Evolutionary conservation across 2,888 invertebrate genomes (phyloP).

Genomic region (Macroteleia sp.): DNA sequence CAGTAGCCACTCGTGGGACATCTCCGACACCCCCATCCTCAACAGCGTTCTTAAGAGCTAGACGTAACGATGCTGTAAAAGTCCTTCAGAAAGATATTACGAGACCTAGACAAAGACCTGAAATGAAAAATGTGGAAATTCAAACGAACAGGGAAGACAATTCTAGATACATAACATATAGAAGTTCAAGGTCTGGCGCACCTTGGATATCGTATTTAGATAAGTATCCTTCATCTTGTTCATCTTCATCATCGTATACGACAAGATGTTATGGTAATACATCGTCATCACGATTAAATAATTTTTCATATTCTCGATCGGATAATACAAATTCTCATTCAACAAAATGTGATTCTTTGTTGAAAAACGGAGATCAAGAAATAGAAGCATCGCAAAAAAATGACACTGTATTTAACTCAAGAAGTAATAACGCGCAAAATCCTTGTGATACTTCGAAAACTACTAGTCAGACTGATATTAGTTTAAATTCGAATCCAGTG

Average conservation of each 20-base stretch:
- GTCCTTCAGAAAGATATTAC: conserved; percentile 89
- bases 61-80: conserved; percentile 90
- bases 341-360: conserved; percentile 64
- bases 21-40: conserved; percentile 90
- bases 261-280: conserved; percentile 64
- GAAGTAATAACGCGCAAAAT: conserved; percentile 34
- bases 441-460: conserved; percentile 33
- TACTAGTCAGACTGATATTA: conserved; percentile 35
- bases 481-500: conserved; percentile 39
- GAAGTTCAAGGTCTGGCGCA: conserved; percentile 85
- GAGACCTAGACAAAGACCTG: conserved; percentile 85
- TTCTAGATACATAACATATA: conserved; percentile 87
- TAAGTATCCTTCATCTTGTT: conserved; percentile 75
- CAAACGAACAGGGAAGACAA: conserved; percentile 91
- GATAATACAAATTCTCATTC: conserved; percentile 50
- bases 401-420: conserved; percentile 57
- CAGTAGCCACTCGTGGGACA: conserved; percentile 90
- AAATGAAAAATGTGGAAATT: conserved; percentile 88
- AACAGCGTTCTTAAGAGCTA: conserved; percentile 86
- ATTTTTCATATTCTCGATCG: conserved; percentile 74
- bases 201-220: conserved; percentile 88
- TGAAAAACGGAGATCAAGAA: conserved; percentile 56
- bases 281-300: conserved; percentile 71
- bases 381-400: conserved; percentile 29
- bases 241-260: conserved; percentile 61